These are phyloP conservation scores for Phragmatobia fuliginosa DNA, from an alignment of 2,888 invertebrate species.

Conservation along the genomic window DNA sequence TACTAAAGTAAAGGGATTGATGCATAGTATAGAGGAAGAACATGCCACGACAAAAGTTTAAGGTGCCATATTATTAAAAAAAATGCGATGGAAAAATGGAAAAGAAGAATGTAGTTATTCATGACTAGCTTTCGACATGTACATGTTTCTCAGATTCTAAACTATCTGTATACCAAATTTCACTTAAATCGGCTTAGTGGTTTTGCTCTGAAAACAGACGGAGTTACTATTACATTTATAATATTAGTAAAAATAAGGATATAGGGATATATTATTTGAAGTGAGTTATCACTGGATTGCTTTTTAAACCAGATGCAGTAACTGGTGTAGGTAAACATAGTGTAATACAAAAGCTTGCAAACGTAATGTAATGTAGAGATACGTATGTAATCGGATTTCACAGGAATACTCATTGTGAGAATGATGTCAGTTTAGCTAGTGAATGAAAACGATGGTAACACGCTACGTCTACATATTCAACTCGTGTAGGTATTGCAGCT, in stretches of 20 bases:
- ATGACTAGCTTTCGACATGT: too few species aligned
- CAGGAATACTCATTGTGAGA: conserved; percentile 1
- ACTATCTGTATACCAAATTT: too few species aligned
- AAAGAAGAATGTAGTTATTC: not conserved
- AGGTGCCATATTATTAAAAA: too few species aligned
- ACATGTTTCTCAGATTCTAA: too few species aligned
- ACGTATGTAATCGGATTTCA: conserved; percentile 47
- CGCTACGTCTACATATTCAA: conserved; percentile 45
- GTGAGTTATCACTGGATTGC: not conserved
- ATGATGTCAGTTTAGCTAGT: conserved; percentile 19
- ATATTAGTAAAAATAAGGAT: too few species aligned
- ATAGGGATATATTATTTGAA: not conserved
- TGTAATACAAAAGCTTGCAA: conserved; percentile 3
- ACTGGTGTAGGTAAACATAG: not conserved
- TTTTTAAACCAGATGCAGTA: not conserved
- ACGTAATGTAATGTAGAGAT: conserved; percentile 46
- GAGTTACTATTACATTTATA: too few species aligned
- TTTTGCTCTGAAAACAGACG: too few species aligned
- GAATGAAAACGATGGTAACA: conserved; percentile 38
- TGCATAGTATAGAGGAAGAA: not conserved
- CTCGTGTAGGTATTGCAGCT: conserved; percentile 62
- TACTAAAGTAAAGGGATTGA: too few species aligned
- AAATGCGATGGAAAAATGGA: not conserved
- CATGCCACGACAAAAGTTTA: not conserved
- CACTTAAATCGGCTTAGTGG: too few species aligned